Evolutionary conservation across 2,888 invertebrate genomes (phyloP).

Genomic region (Drosophila demipolita): DNA sequence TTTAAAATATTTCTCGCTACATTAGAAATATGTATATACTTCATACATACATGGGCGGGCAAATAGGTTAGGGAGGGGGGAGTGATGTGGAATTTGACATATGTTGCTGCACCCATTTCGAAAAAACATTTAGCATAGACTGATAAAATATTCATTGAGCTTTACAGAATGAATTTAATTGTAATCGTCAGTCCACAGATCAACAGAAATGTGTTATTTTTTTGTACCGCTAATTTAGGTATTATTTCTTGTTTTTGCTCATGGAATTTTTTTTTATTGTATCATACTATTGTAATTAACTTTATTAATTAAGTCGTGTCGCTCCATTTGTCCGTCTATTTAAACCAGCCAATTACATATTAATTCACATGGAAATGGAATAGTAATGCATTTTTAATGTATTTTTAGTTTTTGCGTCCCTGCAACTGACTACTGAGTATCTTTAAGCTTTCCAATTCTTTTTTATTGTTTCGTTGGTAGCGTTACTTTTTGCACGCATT

Average conservation of each 20-base stretch:
- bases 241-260: not conserved
- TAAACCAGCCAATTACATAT: not conserved
- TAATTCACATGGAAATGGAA: not conserved
- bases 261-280: too few species aligned
- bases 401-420: not conserved
- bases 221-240: not conserved
- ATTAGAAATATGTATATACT: conserved; percentile 18
- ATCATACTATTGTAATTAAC: not conserved
- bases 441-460: not conserved
- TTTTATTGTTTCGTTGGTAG: conserved; percentile 22
- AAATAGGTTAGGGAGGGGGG: not conserved
- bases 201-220: not conserved
- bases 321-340: not conserved
- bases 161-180: not conserved
- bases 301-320: not conserved
- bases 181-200: not conserved
- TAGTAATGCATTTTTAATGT: not conserved
- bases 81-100: not conserved
- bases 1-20: conserved; percentile 44
- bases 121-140: too few species aligned
- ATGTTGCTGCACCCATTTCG: not conserved
- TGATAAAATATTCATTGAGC: not conserved
- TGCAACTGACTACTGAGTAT: conserved; percentile 15
- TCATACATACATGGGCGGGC: conserved; percentile 7
- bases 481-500: conserved; percentile 67